Percentiles rank a stretch among this genome's conserved stretches.
Conservation (phyloP, 1,140 invertebrate species). For the Hydropsyche tenuis region DNA sequence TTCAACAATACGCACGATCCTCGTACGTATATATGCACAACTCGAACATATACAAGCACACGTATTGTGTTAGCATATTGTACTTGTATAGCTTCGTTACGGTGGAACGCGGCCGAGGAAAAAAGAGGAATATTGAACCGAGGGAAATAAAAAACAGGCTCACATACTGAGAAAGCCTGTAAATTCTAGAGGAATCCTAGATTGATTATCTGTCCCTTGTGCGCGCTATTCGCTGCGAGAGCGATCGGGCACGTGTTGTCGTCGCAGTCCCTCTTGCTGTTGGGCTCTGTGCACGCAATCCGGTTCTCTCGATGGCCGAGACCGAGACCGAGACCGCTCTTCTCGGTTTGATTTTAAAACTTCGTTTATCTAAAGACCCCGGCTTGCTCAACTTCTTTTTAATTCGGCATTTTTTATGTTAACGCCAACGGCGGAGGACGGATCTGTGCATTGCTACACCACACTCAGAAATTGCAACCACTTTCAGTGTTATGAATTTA, state of each 20-base stretch:
- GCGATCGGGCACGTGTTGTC: constrained; percentile 14
- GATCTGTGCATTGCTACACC: no score
- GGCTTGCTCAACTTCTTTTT: constrained; percentile 22
- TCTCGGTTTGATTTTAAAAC: constrained; percentile 32
- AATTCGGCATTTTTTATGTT: constrained; percentile 17
- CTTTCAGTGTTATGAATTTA: no score
- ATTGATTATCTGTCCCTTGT: constrained; percentile 48
- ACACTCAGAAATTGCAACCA: no score
- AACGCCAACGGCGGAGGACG: background rate
- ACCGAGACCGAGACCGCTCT: constrained; percentile 23
- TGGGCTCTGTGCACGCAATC: constrained; percentile 21
- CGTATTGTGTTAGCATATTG: constrained; percentile 42
- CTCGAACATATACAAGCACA: background rate
- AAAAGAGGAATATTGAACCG: constrained; percentile 34
- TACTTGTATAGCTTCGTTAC: constrained; percentile 42
- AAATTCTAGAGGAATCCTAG: constrained; percentile 47
- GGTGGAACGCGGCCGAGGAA: constrained; percentile 17
- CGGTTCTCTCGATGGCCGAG: background rate
- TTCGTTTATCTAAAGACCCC: constrained; percentile 28
- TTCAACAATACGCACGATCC: constrained; percentile 32
- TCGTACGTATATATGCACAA: background rate
- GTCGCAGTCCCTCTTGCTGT: constrained; percentile 24
- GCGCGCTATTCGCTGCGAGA: constrained; percentile 33
- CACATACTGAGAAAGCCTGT: constrained; percentile 44
- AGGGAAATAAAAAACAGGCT: constrained; percentile 41